Evolutionary conservation across 2,888 invertebrate genomes (phyloP), one percentile per base, ranked within the genome.

Genomic region (Chironomus tentans): DNA sequence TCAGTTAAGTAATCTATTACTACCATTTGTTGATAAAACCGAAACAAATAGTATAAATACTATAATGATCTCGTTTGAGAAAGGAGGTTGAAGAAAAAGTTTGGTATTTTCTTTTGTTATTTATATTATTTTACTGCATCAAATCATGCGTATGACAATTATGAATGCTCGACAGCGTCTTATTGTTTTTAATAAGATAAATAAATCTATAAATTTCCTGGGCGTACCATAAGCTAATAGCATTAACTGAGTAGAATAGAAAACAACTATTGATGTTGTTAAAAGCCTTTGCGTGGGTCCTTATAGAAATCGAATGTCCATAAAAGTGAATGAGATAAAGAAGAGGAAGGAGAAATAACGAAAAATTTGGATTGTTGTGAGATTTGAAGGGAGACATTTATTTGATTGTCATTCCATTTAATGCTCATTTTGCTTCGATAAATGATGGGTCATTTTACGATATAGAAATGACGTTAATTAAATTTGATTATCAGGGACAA

Each of bases 171-270:
- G 18, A 65, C 15, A 62, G 61, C 24, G 21, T 65, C 38, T 18
- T 15, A 73, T 73, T 73, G 73, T 73, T 73, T 71, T 71, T 71
- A 71, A 56, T 71, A 71, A 73, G 62, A 73, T 73, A 73, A 73
- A 73, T 73, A 73, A 73, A 65, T 73, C 71, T 15, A 71, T 71
- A 71, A 71, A 71, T 71, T 71, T 71, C 38, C 28, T 21, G 22
- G 22, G 65, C 10, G 65, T 2, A 38, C 38, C 10, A 38, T 10
- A 38, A 38, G 38, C 38, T 38, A 38, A 38, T 38, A 38, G 38
- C 38, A 38, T 38, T 12, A 62, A 62, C 12, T 18, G 12, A 21
- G 65, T 13, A 21, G 22, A 65, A 22, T 7, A 22, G 24, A 21
- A 65, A 13, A 65, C 18, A 65, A 65, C 24, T 65, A 22, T 65